Evolutionary conservation across 2,888 invertebrate species (phyloP).

Genomic region (Onthophagus sagittarius): DNA sequence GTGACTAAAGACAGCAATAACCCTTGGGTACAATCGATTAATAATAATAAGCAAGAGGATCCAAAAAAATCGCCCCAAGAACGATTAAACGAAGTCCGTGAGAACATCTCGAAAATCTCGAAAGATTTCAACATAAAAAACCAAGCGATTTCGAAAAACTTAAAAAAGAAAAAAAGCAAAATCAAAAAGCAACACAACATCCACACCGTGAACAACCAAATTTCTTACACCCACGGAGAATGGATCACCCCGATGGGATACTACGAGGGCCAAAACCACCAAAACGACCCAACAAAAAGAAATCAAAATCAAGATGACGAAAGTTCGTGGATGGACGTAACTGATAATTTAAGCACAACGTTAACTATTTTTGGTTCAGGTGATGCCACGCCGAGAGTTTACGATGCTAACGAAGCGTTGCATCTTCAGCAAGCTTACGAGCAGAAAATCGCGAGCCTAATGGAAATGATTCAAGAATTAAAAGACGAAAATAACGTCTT

Average conservation of each 20-base stretch:
- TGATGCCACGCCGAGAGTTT: constrained; percentile 7
- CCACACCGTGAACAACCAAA: constrained; percentile 12
- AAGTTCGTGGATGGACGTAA: constrained; percentile 29
- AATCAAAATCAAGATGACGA: constrained; percentile 20
- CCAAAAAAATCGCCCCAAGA: constrained; percentile 3
- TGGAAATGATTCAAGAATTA: constrained; percentile 23
- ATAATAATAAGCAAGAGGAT: constrained; percentile 1
- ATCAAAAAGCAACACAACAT: constrained; percentile 17
- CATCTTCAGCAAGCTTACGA: constrained; percentile 19
- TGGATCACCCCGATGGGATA: not conserved
- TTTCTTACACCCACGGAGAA: not conserved
- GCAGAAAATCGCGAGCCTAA: constrained; percentile 25
- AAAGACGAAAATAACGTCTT: constrained; percentile 25
- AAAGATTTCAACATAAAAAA: not conserved
- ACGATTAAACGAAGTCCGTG: constrained; percentile 15
- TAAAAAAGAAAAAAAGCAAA: constrained; percentile 20
- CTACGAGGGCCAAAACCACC: not conserved
- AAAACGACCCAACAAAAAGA: constrained; percentile 8
- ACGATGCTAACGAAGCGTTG: constrained; percentile 15
- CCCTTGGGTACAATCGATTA: constrained; percentile 3
- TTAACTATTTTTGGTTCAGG: constrained; percentile 18
- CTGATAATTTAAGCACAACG: constrained; percentile 24
- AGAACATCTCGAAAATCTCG: constrained; percentile 7
- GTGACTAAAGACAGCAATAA: constrained; percentile 6
- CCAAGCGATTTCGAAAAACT: not conserved